Conservation (phyloP, 2,888 invertebrate genomes). For the Drymonia ruficornis region DNA sequence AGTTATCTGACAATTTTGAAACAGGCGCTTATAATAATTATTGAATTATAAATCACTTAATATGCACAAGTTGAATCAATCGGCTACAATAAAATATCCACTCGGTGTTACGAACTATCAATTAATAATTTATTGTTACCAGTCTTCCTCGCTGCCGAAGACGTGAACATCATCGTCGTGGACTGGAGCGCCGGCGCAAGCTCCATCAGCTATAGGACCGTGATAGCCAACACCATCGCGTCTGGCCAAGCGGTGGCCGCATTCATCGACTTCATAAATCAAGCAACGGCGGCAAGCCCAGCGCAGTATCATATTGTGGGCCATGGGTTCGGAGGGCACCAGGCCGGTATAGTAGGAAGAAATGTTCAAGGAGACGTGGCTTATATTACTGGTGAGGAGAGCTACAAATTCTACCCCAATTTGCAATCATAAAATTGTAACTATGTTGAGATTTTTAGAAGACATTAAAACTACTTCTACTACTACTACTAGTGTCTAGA, state of each 20-base stretch:
- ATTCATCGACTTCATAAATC: conserved; percentile 64
- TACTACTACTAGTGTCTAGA: too few species aligned
- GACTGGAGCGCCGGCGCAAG: conserved; percentile 66
- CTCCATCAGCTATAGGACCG: conserved; percentile 44
- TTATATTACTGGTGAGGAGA: conserved; percentile 61
- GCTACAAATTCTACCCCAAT: not conserved
- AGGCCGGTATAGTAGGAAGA: conserved; percentile 64
- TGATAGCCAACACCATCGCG: conserved; percentile 54
- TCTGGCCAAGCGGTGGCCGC: conserved; percentile 58
- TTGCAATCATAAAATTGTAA: too few species aligned
- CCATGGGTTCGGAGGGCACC: conserved; percentile 65
- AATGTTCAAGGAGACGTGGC: conserved; percentile 52
- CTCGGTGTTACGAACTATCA: too few species aligned
- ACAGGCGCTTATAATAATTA: too few species aligned
- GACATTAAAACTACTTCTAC: too few species aligned
- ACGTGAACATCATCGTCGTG: conserved; percentile 66
- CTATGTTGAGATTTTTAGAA: too few species aligned
- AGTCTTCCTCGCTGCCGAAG: conserved; percentile 62
- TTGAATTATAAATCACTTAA: too few species aligned
- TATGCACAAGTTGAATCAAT: too few species aligned
- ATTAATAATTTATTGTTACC: too few species aligned
- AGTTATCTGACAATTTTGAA: too few species aligned
- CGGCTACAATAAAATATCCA: too few species aligned
- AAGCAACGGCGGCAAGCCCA: conserved; percentile 41
- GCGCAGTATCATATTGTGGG: conserved; percentile 63